A percentile compares a stretch with the other conserved stretches of the same genome.
Evolutionary conservation across 2,113 vertebrate genomes (phyloP).

Genomic region (Oryzias celebensis): DNA sequence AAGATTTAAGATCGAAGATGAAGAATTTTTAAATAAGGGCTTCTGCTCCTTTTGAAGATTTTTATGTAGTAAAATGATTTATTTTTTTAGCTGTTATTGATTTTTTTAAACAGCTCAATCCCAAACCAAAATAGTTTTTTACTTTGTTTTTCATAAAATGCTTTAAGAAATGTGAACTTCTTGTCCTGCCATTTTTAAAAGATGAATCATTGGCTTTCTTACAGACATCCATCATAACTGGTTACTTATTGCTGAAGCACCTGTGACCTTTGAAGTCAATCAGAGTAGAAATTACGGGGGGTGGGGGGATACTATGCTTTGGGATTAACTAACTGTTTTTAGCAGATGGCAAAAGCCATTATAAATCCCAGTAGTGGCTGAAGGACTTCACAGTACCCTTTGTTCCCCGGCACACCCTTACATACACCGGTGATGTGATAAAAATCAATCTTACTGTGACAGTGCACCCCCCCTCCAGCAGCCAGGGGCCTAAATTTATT

Average conservation of each 20-base stretch:
- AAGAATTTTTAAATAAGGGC: no score
- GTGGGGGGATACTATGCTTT: constrained; percentile 40
- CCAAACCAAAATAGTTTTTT: neutral
- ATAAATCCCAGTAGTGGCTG: constrained; percentile 49
- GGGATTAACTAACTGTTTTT: constrained; percentile 64
- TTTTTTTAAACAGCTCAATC: no score
- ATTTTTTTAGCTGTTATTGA: no score
- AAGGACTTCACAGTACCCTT: constrained; percentile 37
- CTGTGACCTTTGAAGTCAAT: constrained; percentile 66
- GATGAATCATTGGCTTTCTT: constrained; percentile 54
- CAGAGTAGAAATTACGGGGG: constrained; percentile 37
- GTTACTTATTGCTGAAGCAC: constrained; percentile 58
- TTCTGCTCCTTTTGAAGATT: no score
- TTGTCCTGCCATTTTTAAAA: constrained; percentile 38
- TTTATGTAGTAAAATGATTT: no score
- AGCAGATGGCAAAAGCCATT: constrained; percentile 71
- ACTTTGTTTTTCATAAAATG: constrained; percentile 20
- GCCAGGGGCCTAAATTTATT: constrained; percentile 58
- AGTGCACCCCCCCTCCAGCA: constrained; percentile 63
- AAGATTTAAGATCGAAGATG: no score
- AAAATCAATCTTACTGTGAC: constrained; percentile 76
- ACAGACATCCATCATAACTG: constrained; percentile 63
- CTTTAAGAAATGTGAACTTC: constrained; percentile 13
- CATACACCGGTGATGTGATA: constrained; percentile 52
- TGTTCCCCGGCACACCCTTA: constrained; percentile 49